Evolutionary conservation across 2,888 invertebrate genomes (phyloP), one percentile per base, ranked within the genome.

Genomic region (Unio delphinus): DNA sequence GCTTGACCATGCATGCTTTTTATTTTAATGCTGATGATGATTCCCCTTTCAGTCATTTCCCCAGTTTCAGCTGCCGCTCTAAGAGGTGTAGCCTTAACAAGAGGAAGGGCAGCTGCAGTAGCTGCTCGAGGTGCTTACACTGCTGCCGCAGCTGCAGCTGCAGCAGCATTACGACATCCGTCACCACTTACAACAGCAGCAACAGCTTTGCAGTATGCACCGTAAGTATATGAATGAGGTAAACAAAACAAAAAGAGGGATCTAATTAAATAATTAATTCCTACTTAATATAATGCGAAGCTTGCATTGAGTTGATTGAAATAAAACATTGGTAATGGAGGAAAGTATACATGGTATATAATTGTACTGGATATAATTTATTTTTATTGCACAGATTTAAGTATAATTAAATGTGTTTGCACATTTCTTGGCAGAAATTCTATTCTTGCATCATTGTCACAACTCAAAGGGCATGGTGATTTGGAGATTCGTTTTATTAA

Each of bases 61-160:
- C 77, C 77, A 63, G 74, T 83, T 70, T 78, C 86, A 93, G 95
- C 94, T 88, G 95, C 95, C 89, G 94, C 95, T 83, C 91, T 95
- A 87, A 92, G 95, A 89, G 95, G 95, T 85, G 95, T 95, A 84
- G 94, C 95, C 80, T 94, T 95, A 86, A 95, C 95, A 89, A 92
- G 95, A 86, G 94, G 95, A 86, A 92, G 94, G 86, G 90, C 91
- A 61, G 93, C 94, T 87, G 93, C 94, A 83, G 93, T 94, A 86
- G 93, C 94, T 83, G 94, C 94, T 61, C 75, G 88, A 64, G 88
- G 86, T 58, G 83, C 87, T 45, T 87, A 87, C 82, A 88, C 94
- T 86, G 93, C 93, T 86, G 93, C 94, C 81, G 94, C 94, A 88
- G 94, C 95, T 83, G 94, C 94, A 15, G 45, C 45, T 15, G 45